phyloP scores from a whole-genome alignment of 2,888 invertebrate species.

The Troides helena region DNA sequence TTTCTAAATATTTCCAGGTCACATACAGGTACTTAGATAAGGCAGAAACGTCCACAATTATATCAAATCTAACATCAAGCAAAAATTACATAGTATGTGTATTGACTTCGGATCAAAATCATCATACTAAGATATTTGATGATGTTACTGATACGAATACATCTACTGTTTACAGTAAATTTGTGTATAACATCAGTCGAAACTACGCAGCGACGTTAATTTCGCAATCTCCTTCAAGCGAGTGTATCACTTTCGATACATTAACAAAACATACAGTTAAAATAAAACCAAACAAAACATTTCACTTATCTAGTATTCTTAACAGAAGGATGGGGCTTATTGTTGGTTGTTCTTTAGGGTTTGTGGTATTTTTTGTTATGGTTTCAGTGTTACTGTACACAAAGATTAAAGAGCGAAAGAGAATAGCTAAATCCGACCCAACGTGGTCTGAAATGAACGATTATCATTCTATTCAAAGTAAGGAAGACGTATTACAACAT shows the following conservation, averaged over 20 bases:
- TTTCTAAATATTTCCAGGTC: constrained; percentile 51
- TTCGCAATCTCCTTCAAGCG: constrained; percentile 67
- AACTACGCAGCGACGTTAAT: constrained; percentile 62
- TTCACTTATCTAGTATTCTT: constrained; percentile 57
- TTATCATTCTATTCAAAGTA: constrained; percentile 72
- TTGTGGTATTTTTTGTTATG: constrained; percentile 73
- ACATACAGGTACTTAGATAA: constrained; percentile 64
- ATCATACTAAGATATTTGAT: constrained; percentile 45
- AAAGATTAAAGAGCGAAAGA: constrained; percentile 71
- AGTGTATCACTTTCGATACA: constrained; percentile 71
- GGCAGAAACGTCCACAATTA: constrained; percentile 60
- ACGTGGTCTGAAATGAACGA: constrained; percentile 75
- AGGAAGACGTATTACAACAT: constrained; percentile 69
- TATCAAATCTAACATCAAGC: constrained; percentile 58
- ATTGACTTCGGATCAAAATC: constrained; percentile 61
- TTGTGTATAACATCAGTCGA: constrained; percentile 57
- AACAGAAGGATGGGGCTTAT: constrained; percentile 72
- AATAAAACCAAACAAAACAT: constrained; percentile 54
- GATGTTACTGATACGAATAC: constrained; percentile 48
- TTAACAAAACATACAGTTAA: constrained; percentile 56
- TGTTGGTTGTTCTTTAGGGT: constrained; percentile 71
- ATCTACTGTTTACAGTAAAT: constrained; percentile 50
- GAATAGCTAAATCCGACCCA: constrained; percentile 73
- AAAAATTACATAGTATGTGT: constrained; percentile 68
- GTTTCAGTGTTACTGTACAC: constrained; percentile 70